phyloP scores from a whole-genome alignment of 1,140 invertebrate species.

The Sesamia nonagrioides region DNA sequence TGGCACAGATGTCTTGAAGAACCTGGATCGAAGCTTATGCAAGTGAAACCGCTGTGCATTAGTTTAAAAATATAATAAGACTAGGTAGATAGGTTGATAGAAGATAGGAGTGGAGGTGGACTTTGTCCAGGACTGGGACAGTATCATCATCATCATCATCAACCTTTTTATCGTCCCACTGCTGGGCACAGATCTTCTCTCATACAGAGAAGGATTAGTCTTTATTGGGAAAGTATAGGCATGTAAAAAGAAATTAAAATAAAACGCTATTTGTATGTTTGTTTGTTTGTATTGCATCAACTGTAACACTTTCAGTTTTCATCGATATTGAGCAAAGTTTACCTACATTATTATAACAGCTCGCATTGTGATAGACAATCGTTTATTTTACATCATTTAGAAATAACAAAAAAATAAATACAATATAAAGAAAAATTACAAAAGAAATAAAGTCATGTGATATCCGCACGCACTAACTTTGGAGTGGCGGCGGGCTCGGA shows the following conservation, averaged over 20 bases:
- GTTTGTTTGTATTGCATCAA: conserved; percentile 87
- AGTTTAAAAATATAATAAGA: too few species aligned
- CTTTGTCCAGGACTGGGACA: too few species aligned
- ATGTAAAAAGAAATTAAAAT: conserved; percentile 60
- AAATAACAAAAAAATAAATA: conserved; percentile 20
- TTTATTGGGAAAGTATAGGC: too few species aligned
- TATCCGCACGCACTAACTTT: conserved; percentile 55
- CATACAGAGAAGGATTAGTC: too few species aligned
- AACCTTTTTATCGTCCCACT: too few species aligned
- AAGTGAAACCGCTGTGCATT: too few species aligned
- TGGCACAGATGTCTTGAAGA: too few species aligned
- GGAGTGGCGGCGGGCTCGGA: conserved; percentile 38
- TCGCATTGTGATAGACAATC: conserved; percentile 66
- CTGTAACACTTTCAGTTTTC: conserved; percentile 87
- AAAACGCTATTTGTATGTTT: conserved; percentile 82
- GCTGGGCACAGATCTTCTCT: too few species aligned
- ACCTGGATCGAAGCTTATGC: too few species aligned
- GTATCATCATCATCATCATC: too few species aligned
- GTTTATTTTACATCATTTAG: conserved; percentile 69
- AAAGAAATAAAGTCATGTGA: conserved; percentile 16
- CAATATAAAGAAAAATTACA: conserved; percentile 9
- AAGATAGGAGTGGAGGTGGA: too few species aligned
- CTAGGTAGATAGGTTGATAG: too few species aligned
- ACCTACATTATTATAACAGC: conserved; percentile 87
- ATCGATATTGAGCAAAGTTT: conserved; percentile 87